Conservation (phyloP, 2,113 vertebrate species). For the Nothoprocta pentlandii region DNA sequence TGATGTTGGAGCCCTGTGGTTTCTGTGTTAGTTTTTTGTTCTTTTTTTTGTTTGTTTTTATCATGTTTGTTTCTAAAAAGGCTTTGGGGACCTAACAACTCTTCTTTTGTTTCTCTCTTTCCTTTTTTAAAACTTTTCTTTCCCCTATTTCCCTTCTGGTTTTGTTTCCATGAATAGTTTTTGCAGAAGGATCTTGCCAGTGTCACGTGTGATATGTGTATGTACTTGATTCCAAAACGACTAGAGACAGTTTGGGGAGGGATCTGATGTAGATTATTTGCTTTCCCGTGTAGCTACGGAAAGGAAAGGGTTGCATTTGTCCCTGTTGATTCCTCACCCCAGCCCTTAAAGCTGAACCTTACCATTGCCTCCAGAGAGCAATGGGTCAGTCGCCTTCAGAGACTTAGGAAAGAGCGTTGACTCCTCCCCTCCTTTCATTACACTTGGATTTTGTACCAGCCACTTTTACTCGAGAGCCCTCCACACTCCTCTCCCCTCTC, state of each 20-base stretch:
- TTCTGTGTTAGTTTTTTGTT: conserved; percentile 58
- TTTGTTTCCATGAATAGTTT: conserved; percentile 69
- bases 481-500: conserved; percentile 55
- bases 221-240: conserved; percentile 79
- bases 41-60: conserved; percentile 64
- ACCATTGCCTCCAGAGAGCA: conserved; percentile 74
- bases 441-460: conserved; percentile 66
- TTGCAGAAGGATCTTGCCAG: conserved; percentile 78
- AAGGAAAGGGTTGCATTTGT: conserved; percentile 74
- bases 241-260: conserved; percentile 63
- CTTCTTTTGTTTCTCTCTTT: conserved; percentile 12
- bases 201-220: conserved; percentile 81
- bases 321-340: conserved; percentile 60
- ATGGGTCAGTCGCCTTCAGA: conserved; percentile 68
- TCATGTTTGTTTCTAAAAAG: conserved; percentile 80
- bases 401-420: conserved; percentile 63
- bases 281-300: conserved; percentile 77
- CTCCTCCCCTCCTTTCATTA: conserved; percentile 60
- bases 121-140: not conserved
- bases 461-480: conserved; percentile 66
- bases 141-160: conserved; percentile 37
- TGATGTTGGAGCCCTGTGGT: conserved; percentile 75
- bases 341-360: conserved; percentile 79
- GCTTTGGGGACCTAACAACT: conserved; percentile 64
- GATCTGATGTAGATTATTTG: conserved; percentile 68